These are phyloP conservation scores for Hirtodrosophila duncani DNA, from an alignment of 2,888 invertebrate species.

Conservation along the genomic window DNA sequence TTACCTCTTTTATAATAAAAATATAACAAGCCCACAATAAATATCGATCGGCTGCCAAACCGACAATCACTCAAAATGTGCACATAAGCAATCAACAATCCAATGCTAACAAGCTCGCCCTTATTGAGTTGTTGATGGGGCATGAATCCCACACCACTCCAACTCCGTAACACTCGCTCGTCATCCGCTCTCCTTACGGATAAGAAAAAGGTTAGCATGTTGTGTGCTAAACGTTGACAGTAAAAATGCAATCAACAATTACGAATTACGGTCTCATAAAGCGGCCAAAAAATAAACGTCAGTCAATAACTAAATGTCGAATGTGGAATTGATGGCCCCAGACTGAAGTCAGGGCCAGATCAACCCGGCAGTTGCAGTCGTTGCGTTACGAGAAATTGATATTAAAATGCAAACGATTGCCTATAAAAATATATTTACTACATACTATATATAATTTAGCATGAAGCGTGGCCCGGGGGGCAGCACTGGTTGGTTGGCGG, in stretches of 20 bases:
- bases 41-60: slow-evolving; percentile 55
- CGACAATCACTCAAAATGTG: slow-evolving; percentile 23
- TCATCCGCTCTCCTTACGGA: background rate
- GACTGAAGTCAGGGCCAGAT: slow-evolving; percentile 6
- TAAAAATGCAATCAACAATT: slow-evolving; percentile 64
- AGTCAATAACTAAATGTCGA: slow-evolving; percentile 38
- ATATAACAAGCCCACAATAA: slow-evolving; percentile 24
- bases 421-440: slow-evolving; percentile 40
- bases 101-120: slow-evolving; percentile 50
- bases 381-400: slow-evolving; percentile 52
- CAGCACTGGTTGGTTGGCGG: slow-evolving; percentile 11
- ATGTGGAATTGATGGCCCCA: slow-evolving; percentile 50
- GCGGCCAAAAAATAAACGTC: slow-evolving; percentile 69
- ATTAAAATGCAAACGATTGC: slow-evolving; percentile 67
- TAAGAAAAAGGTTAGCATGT: slow-evolving; percentile 24
- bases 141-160: background rate
- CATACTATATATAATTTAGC: slow-evolving; percentile 37
- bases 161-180: background rate
- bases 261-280: slow-evolving; percentile 68
- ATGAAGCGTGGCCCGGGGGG: slow-evolving; percentile 8
- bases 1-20: slow-evolving; percentile 18
- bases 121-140: slow-evolving; percentile 59
- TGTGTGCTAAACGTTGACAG: slow-evolving; percentile 51
- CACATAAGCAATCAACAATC: slow-evolving; percentile 7
- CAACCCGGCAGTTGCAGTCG: background rate